These are phyloP conservation scores for Ardeotis arabs DNA, from an alignment of 2,113 vertebrate genomes.

Conservation along the genomic window DNA sequence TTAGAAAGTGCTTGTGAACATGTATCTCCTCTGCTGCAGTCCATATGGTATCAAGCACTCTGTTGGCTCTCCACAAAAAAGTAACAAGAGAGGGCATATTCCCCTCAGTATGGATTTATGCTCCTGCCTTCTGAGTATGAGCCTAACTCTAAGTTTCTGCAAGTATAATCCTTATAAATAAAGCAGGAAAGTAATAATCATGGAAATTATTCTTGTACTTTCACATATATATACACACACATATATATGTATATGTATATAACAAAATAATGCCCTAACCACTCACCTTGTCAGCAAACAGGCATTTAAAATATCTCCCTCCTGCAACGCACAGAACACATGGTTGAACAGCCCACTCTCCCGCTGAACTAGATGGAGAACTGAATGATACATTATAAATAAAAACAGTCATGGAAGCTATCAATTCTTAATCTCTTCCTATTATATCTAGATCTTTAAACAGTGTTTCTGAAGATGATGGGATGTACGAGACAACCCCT, in stretches of 20 bases:
- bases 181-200: conserved; percentile 1
- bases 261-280: conserved; percentile 46
- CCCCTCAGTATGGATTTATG: background rate
- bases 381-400: background rate
- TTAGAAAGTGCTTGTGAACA: background rate
- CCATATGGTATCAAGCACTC: background rate
- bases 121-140: background rate
- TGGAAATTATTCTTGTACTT: background rate
- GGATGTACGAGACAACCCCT: background rate
- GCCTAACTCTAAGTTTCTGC: too few relatives aligned
- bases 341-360: conserved; percentile 35
- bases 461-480: conserved; percentile 4
- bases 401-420: conserved; percentile 12
- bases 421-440: background rate
- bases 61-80: background rate
- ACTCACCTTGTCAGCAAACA: conserved; percentile 35
- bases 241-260: background rate
- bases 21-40: background rate
- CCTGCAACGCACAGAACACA: background rate
- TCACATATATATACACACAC: background rate
- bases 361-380: background rate
- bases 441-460: conserved; percentile 1
- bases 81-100: background rate
- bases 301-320: conserved; percentile 52
- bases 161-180: background rate